A percentile compares a stretch with the other conserved stretches of the same genome.
phyloP scores from a whole-genome alignment of 1,140 invertebrate genomes.

The Trypoxylus dichotomus region DNA sequence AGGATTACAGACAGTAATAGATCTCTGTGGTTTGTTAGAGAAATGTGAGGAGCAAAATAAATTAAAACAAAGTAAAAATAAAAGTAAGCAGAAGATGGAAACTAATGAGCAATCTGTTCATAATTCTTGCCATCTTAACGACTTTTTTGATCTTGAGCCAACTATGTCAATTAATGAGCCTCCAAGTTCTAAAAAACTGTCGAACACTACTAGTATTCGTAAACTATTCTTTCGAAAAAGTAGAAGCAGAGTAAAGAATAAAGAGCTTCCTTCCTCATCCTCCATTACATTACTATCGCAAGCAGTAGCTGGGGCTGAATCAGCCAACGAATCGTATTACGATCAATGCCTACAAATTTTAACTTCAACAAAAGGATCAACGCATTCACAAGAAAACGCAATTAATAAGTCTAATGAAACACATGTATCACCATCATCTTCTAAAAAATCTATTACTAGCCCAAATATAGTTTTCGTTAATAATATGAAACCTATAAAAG shows the following conservation, averaged over 20 bases:
- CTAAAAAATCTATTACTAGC: neutral
- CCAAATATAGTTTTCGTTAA: neutral
- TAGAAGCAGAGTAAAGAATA: neutral
- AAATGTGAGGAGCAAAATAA: neutral
- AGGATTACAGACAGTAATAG: conserved; percentile 1
- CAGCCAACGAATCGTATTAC: neutral
- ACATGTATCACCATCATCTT: neutral
- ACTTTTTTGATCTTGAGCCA: neutral
- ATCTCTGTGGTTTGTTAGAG: neutral
- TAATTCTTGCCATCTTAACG: neutral
- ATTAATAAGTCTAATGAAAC: neutral
- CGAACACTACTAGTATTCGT: neutral
- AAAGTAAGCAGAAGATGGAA: neutral
- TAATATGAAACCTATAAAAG: neutral
- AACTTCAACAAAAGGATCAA: neutral
- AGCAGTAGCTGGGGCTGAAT: neutral
- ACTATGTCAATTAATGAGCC: neutral
- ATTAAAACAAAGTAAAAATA: neutral
- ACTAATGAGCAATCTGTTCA: neutral
- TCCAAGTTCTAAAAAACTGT: neutral
- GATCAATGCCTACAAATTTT: neutral
- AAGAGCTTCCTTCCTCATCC: neutral
- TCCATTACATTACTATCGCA: neutral
- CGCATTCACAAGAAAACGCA: neutral
- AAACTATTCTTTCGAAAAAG: neutral